Percentiles rank a stretch among this genome's conserved stretches.
These are phyloP conservation scores for Eurois occulta DNA, from an alignment of 2,888 invertebrate species.

Conservation along the genomic window DNA sequence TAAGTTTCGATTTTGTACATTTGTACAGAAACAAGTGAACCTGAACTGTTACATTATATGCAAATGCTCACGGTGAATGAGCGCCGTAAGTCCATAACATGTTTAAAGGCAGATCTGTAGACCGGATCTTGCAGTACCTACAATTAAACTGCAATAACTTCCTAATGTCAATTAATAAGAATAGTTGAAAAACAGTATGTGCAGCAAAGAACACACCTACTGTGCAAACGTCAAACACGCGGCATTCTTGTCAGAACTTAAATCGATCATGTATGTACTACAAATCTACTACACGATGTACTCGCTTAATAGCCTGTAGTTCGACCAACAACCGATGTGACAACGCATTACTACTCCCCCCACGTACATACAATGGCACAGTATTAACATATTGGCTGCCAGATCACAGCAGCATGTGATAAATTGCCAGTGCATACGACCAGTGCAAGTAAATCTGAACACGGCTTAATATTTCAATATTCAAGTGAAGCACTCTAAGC, in stretches of 20 bases:
- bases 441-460: slow-evolving; percentile 51
- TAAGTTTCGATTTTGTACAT: neutral
- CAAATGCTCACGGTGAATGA: neutral
- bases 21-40: neutral
- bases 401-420: slow-evolving; percentile 47
- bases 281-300: slow-evolving; percentile 34
- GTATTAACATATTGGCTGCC: slow-evolving; percentile 52
- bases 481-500: slow-evolving; percentile 50
- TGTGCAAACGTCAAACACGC: neutral
- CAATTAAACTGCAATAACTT: neutral
- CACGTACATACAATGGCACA: slow-evolving; percentile 47
- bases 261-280: slow-evolving; percentile 28
- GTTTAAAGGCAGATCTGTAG: neutral
- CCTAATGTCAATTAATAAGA: neutral
- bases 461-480: slow-evolving; percentile 61
- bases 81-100: neutral
- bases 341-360: slow-evolving; percentile 20
- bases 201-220: neutral
- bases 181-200: neutral
- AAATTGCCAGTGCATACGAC: slow-evolving; percentile 45
- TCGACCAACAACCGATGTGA: slow-evolving; percentile 12
- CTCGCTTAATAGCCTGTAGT: slow-evolving; percentile 28
- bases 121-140: neutral
- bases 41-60: neutral
- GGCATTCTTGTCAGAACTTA: neutral